Base-by-base conservation (phyloP, 2,113 vertebrate species). In the Aviceda subcristata region DNA sequence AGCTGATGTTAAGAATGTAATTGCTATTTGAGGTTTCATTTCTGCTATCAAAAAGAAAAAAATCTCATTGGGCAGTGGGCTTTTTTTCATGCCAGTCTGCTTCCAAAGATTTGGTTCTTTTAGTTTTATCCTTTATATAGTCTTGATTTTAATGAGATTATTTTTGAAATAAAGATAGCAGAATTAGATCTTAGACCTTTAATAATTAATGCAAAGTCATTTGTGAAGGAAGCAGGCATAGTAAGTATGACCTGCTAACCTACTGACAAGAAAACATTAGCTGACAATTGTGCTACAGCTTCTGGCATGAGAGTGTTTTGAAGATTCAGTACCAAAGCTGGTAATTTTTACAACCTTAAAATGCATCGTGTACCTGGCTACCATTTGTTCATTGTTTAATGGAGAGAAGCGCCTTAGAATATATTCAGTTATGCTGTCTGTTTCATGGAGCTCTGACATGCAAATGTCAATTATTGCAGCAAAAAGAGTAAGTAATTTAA, bases 401-500 rank as follows among this genome's bases (percentile, higher is more conserved):
- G 36, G 32, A 59, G 11, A 66, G 21, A 86, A 59, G 36, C 56
- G 57, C 56, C n/a, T 78, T 43, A 59, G 41, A 89, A 63, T 81
- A 26, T 56, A 57, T 88, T 92, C 13, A 46, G 39, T 75, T 68
- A 75, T 69, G 32, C 53, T 67, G 8, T 67, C 2, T n/a, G 11
- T 92, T 81, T 92, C 48, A n/a, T 62, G 39, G 48, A 90, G 64
- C n/a, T 90, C 55, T 86, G 78, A 90, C 92, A 90, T 60, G n/a
- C 69, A 84, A 85, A 59, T 88, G 67, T 53, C 88, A 90, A 63
- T 93, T 94, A 86, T n/a, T 60, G 24, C 64, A 86, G 64, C 19
- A 86, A 86, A 90, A 73, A 24, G 72, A 88, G 34, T 48, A 83
- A 60, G 83, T 83, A 81, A 93, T 92, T 96, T 88, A 56, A 94